phyloP scores from a whole-genome alignment of 1,140 invertebrate genomes.

The Ridgeia piscesae region DNA sequence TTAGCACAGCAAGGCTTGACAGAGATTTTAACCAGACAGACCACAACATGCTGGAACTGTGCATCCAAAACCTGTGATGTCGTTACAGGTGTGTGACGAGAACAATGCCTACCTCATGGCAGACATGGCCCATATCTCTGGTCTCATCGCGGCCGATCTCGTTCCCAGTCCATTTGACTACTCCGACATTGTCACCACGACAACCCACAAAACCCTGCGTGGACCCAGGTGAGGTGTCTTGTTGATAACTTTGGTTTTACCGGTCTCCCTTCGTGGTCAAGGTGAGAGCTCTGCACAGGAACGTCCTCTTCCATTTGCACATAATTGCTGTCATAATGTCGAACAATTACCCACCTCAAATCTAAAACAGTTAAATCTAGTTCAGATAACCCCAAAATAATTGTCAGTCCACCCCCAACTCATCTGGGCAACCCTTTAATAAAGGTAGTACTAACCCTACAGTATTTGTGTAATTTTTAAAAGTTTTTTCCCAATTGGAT shows the following conservation, averaged over 20 bases:
- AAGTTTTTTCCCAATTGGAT: too few species aligned
- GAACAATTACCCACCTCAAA: too few species aligned
- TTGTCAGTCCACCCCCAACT: too few species aligned
- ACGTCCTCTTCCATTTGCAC: too few species aligned
- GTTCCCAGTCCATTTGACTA: conserved; percentile 90
- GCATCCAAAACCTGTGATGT: conserved; percentile 63
- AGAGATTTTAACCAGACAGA: background rate
- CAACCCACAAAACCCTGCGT: conserved; percentile 92
- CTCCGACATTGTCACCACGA: conserved; percentile 92
- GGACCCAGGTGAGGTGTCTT: conserved; percentile 69
- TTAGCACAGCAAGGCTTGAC: too few species aligned
- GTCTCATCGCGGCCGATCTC: conserved; percentile 83
- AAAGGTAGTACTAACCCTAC: too few species aligned
- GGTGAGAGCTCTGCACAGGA: too few species aligned
- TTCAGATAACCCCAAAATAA: too few species aligned
- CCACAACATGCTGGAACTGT: background rate
- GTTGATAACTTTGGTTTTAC: background rate
- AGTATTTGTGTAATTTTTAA: too few species aligned
- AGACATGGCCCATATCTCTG: conserved; percentile 95
- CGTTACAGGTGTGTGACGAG: conserved; percentile 77
- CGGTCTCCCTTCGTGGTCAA: background rate
- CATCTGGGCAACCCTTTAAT: too few species aligned
- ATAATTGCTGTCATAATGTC: too few species aligned
- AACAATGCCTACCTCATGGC: conserved; percentile 85
- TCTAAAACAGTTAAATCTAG: too few species aligned